Conservation (phyloP, 2,113 vertebrate species). For the Chionodraco myersi region DNA sequence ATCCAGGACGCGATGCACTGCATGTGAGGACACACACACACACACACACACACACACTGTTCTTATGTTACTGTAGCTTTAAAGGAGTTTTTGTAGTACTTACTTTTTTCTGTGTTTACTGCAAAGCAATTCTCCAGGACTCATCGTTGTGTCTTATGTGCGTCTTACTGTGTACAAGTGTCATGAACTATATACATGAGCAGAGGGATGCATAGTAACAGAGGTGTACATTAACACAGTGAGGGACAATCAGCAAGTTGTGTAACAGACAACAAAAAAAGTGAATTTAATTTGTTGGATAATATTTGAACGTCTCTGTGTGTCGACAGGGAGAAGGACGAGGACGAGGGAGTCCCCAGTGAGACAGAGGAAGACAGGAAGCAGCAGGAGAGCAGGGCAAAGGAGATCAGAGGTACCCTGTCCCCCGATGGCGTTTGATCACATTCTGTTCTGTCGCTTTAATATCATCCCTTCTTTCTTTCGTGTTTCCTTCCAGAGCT, state of each 20-base stretch:
- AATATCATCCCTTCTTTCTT: neutral
- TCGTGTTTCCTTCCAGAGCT: slow-evolving; percentile 82
- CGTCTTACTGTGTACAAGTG: too few species aligned
- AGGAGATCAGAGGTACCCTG: slow-evolving; percentile 88
- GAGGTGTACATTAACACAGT: too few species aligned
- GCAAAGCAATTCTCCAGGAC: neutral
- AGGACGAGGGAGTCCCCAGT: slow-evolving; percentile 93
- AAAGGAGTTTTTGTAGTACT: neutral
- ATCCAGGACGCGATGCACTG: slow-evolving; percentile 90
- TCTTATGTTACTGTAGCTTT: neutral
- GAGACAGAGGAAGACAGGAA: slow-evolving; percentile 93
- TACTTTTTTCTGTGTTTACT: neutral
- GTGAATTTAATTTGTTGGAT: neutral
- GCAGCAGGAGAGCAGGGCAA: slow-evolving; percentile 86
- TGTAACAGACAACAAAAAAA: too few species aligned
- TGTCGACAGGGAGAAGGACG: slow-evolving; percentile 88
- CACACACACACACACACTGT: neutral
- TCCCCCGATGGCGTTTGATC: neutral
- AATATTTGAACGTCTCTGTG: neutral
- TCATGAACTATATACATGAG: too few species aligned
- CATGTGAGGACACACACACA: slow-evolving; percentile 82
- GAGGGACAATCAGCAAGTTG: too few species aligned
- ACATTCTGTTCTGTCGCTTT: neutral
- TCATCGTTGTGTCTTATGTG: too few species aligned
- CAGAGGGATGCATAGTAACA: too few species aligned